These are phyloP conservation scores for Epinephelus coioides DNA, from an alignment of 2,797 vertebrate species.

Conservation along the genomic window DNA sequence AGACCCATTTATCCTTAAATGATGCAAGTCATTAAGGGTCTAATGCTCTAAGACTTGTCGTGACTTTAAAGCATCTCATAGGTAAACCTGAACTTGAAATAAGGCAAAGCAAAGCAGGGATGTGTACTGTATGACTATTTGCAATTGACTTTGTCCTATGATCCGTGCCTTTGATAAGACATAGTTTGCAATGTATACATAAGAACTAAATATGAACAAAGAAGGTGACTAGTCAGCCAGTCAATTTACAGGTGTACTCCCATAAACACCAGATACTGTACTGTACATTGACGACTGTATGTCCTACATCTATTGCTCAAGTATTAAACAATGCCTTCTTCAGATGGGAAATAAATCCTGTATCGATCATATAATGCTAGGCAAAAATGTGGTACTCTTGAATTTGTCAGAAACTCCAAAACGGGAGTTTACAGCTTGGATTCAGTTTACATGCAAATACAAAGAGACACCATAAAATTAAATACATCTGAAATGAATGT, in stretches of 20 bases:
- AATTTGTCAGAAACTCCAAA: neutral
- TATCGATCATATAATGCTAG: neutral
- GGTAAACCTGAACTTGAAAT: neutral
- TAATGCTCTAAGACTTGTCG: neutral
- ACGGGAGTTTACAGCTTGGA: too few relatives aligned
- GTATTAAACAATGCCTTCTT: neutral
- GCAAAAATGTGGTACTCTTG: neutral
- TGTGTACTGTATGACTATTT: neutral
- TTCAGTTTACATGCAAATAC: slow-evolving; percentile 5
- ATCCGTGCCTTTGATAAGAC: neutral
- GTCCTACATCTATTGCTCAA: neutral
- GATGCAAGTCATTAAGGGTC: too few relatives aligned
- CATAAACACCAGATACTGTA: neutral
- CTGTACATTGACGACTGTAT: neutral
- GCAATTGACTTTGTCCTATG: neutral
- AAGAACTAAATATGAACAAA: neutral
- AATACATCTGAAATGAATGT: neutral
- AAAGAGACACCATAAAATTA: neutral
- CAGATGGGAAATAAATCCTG: neutral
- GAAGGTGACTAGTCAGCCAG: neutral
- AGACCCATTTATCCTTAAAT: too few relatives aligned
- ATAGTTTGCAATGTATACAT: neutral
- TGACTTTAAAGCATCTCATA: neutral
- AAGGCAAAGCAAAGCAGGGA: neutral
- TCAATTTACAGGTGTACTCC: neutral